Conservation (phyloP, 35 echinoderm and acorn worm species). For the Lytechinus variegatus region DNA sequence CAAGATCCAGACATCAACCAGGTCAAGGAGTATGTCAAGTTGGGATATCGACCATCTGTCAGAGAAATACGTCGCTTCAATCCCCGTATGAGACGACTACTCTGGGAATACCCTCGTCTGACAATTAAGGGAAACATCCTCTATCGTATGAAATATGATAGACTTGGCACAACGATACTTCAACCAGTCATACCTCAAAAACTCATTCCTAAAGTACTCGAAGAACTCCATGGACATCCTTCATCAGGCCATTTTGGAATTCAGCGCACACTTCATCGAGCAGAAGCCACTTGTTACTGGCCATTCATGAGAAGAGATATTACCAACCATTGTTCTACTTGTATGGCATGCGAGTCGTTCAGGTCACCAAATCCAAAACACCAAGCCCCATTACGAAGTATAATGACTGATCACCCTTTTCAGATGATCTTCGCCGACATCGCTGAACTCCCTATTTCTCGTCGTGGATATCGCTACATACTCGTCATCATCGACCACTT, state of each 20-base stretch:
- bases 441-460: slow-evolving; percentile 34
- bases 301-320: slow-evolving; percentile 9
- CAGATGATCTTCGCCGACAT: slow-evolving; percentile 26
- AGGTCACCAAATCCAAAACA: slow-evolving; percentile 31
- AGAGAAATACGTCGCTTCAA: neutral
- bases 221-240: slow-evolving; percentile 42
- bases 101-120: slow-evolving; percentile 4
- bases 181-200: neutral
- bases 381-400: slow-evolving; percentile 14
- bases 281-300: slow-evolving; percentile 26
- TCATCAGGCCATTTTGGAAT: slow-evolving; percentile 24
- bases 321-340: neutral
- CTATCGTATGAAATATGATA: neutral
- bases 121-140: neutral
- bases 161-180: neutral
- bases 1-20: neutral
- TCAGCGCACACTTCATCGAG: slow-evolving; percentile 25
- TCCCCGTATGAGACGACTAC: neutral
- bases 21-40: neutral
- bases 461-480: slow-evolving; percentile 27
- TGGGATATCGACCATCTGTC: neutral
- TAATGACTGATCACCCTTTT: slow-evolving; percentile 3
- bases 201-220: neutral
- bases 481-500: slow-evolving; percentile 38
- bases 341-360: neutral